Evolutionary conservation across 2,888 invertebrate species (phyloP).

Genomic region (Luperina nickerlii): DNA sequence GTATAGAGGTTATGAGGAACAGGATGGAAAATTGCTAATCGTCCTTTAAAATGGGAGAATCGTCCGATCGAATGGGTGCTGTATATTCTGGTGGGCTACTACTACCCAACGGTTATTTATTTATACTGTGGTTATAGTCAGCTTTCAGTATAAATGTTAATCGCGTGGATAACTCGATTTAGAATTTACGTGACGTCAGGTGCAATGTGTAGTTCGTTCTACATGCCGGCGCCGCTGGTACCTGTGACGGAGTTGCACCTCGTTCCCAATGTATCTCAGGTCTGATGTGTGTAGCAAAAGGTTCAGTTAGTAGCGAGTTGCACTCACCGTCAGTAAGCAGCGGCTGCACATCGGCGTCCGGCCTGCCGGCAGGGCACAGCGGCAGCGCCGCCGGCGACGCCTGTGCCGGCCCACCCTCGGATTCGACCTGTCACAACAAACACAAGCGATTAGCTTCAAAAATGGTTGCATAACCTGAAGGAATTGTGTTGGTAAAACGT

Average conservation of each 20-base stretch:
- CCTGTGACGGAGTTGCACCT: neutral
- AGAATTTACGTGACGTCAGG: neutral
- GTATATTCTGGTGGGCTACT: neutral
- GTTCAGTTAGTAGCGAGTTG: neutral
- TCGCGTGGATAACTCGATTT: neutral
- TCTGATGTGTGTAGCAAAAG: neutral
- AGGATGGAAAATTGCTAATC: no score
- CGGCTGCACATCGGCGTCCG: constrained; percentile 81
- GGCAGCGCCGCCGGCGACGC: constrained; percentile 80
- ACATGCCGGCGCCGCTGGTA: no score
- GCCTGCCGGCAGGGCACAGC: constrained; percentile 84
- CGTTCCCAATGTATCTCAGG: neutral
- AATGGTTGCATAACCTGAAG: neutral
- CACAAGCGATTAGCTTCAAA: neutral
- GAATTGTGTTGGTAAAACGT: neutral
- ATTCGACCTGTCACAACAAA: constrained; percentile 76
- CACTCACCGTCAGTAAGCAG: constrained; percentile 82
- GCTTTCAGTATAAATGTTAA: neutral
- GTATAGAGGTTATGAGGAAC: neutral
- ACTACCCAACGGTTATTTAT: no score
- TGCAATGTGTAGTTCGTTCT: neutral
- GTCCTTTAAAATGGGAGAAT: neutral
- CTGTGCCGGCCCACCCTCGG: constrained; percentile 76
- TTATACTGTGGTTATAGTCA: no score
- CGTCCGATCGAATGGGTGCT: no score